These are phyloP conservation scores for Gymnarchus niloticus DNA, from an alignment of 2,113 vertebrate genomes.

Conservation along the genomic window DNA sequence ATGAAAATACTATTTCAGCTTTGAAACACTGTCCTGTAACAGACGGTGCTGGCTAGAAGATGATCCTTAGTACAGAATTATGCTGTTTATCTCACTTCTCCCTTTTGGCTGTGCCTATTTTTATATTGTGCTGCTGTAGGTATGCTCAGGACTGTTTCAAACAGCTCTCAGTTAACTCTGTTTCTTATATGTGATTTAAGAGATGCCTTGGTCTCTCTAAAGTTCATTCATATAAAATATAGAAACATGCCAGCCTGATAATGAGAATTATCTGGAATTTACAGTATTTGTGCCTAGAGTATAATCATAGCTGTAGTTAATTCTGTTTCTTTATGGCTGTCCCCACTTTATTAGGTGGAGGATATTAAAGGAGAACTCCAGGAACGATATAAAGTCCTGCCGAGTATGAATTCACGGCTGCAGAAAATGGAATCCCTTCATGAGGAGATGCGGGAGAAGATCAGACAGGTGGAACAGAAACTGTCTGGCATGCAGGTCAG, in stretches of 20 bases:
- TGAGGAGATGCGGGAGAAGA: slow-evolving; percentile 28
- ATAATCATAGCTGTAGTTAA: not conserved
- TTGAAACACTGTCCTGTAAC: not conserved
- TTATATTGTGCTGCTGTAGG: not conserved
- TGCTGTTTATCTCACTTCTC: not conserved
- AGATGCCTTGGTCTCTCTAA: not conserved
- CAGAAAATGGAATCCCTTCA: slow-evolving; percentile 12
- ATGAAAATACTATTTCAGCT: not conserved
- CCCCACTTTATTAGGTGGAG: slow-evolving; percentile 10
- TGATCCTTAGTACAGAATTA: not conserved
- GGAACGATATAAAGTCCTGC: slow-evolving; percentile 28
- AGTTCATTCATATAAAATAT: not conserved
- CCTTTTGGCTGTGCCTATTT: not conserved
- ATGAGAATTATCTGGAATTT: not conserved
- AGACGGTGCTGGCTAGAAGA: not conserved
- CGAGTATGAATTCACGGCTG: slow-evolving; percentile 19
- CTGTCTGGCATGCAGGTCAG: slow-evolving; percentile 24
- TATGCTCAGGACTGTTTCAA: not conserved
- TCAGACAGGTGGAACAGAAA: slow-evolving; percentile 28
- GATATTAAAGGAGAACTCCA: slow-evolving; percentile 26
- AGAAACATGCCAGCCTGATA: not conserved
- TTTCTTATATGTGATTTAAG: not conserved
- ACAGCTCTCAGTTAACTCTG: not conserved
- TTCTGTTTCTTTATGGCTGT: not conserved
- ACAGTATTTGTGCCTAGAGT: not conserved